phyloP scores from a whole-genome alignment of 2,113 vertebrate genomes.

The Muscicapa adusta region DNA sequence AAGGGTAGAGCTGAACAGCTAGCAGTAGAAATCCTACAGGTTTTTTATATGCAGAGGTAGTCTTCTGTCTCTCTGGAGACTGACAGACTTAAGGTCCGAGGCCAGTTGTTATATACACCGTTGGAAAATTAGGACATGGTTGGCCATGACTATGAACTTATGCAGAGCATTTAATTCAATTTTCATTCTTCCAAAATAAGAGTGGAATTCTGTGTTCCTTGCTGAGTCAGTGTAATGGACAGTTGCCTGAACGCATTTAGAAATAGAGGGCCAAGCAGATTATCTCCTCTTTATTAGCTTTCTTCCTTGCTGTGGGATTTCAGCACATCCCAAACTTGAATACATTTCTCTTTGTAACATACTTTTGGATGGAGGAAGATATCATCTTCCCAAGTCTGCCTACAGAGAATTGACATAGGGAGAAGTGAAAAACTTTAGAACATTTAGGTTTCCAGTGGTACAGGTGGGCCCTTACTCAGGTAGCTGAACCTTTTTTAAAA shows the following conservation, averaged over 20 bases:
- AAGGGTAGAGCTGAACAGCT: neutral
- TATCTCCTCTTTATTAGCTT: neutral
- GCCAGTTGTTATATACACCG: neutral
- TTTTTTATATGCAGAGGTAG: neutral
- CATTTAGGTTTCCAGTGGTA: neutral
- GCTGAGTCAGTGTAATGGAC: slow-evolving; percentile 1
- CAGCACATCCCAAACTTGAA: neutral
- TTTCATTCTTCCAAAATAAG: neutral
- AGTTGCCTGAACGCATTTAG: neutral
- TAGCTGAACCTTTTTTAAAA: neutral
- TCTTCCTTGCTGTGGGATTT: neutral
- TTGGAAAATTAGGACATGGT: neutral
- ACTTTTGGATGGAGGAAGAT: neutral
- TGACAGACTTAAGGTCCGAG: neutral
- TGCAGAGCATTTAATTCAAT: neutral
- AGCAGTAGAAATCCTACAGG: neutral
- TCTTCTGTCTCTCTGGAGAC: neutral
- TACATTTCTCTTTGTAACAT: neutral
- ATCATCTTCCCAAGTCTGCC: neutral
- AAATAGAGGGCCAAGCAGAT: neutral
- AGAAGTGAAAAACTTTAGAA: neutral
- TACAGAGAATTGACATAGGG: neutral
- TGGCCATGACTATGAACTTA: neutral
- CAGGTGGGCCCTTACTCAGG: neutral
- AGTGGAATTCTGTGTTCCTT: neutral